Evolutionary conservation across 2,113 vertebrate species (phyloP).

Genomic region (Dipodomys spectabilis): DNA sequence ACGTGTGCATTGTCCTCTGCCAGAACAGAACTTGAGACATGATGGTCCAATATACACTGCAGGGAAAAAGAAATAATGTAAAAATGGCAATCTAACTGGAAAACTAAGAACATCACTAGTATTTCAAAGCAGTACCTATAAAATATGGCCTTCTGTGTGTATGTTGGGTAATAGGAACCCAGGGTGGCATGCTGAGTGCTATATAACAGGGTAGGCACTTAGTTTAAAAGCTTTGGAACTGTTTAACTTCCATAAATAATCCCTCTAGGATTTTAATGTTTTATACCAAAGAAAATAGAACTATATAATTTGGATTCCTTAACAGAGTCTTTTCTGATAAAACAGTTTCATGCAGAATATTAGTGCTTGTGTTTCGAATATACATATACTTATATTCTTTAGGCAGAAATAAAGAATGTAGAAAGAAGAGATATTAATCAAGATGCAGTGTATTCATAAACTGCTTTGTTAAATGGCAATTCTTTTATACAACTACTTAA

Average conservation of each 20-base stretch:
- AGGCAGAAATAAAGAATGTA: too few relatives aligned
- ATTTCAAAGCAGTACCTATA: not conserved
- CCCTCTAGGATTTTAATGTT: constrained; percentile 46
- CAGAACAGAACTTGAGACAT: constrained; percentile 97
- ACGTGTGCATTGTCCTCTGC: constrained; percentile 96
- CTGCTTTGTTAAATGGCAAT: too few relatives aligned
- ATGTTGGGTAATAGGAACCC: not conserved
- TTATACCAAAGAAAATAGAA: not conserved
- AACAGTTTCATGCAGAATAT: constrained; percentile 36
- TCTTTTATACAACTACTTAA: too few relatives aligned
- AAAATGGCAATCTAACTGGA: not conserved
- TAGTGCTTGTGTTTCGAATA: not conserved
- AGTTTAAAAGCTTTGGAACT: constrained; percentile 6
- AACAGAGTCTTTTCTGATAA: not conserved
- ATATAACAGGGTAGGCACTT: not conserved
- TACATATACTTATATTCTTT: too few relatives aligned
- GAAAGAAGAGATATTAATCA: too few relatives aligned
- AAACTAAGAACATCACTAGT: not conserved
- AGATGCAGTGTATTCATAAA: too few relatives aligned
- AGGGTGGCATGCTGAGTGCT: not conserved
- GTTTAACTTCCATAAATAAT: constrained; percentile 28
- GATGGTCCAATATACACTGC: constrained; percentile 97
- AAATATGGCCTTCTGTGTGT: not conserved
- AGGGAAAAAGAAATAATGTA: constrained; percentile 77
- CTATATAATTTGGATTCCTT: not conserved